phyloP scores from a whole-genome alignment of 2,888 invertebrate genomes.

The Brachypalpus laphriformis region DNA sequence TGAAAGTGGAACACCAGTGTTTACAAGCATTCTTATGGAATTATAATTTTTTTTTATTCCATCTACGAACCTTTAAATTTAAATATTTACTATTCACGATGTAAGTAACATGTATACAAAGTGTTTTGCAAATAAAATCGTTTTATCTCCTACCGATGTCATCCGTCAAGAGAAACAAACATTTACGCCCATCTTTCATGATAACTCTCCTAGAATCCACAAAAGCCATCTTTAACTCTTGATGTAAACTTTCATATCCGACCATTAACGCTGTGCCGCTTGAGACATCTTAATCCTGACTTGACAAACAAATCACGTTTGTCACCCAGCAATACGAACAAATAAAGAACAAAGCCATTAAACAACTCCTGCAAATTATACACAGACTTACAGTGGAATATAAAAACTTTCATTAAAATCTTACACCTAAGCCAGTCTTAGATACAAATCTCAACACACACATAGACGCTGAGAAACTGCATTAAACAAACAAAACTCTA shows the following conservation, averaged over 20 bases:
- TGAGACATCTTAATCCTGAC: slow-evolving; percentile 44
- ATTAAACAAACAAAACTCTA: slow-evolving; percentile 56
- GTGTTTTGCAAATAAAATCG: background rate
- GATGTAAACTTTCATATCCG: background rate
- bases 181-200: background rate
- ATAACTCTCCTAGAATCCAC: background rate
- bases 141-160: slow-evolving; percentile 17
- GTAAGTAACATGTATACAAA: background rate
- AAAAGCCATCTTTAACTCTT: background rate
- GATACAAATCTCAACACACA: slow-evolving; percentile 28
- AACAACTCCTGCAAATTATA: slow-evolving; percentile 52
- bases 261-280: background rate
- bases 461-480: slow-evolving; percentile 11
- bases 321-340: slow-evolving; percentile 41
- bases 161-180: background rate
- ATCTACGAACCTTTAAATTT: background rate
- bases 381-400: background rate
- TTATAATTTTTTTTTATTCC: background rate
- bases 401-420: slow-evolving; percentile 47
- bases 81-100: background rate
- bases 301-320: slow-evolving; percentile 57
- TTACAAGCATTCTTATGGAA: no score
- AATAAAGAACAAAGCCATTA: slow-evolving; percentile 43
- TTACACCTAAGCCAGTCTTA: slow-evolving; percentile 46
- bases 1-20: no score